Evolutionary conservation across 1,140 invertebrate species (phyloP), one percentile per base, ranked within the genome.

Genomic region (Drosophila guanche): DNA sequence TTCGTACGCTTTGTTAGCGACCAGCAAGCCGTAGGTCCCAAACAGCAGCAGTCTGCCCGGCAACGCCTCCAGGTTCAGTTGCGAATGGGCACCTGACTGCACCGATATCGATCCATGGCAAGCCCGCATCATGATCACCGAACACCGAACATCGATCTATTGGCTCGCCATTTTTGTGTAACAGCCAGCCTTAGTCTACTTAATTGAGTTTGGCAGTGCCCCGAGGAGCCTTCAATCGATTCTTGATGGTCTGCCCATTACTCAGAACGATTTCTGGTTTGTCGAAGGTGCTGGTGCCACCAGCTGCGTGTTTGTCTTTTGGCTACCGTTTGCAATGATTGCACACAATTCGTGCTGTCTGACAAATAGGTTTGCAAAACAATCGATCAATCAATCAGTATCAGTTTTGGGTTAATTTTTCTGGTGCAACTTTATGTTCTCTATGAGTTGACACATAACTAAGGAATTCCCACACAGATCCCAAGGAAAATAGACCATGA

Each of bases 161-260:
- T 81, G 70, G 79, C 79, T 33, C 45, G 57, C 79, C 50, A 75
- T 61, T 69, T 74, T 67, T 51, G 61, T 81, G 78, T 68, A 54
- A 58, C 37, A 69, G 48, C 72, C 41, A 20, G 16, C 16, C 16
- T 20, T 46, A 56, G 56, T 56, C 27, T 48, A 69, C 66, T 69
- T 69, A 68, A 69, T 68, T 66, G 66, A 68, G 50, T 40, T 37
- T 42, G 25, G 62, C 59, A 27, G 14, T 40, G 40, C 27, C 6
- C 54, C 53, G 14, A 50, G 41, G 41, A 23, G 61, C 23, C 33
- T 23, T 43, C 43, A 27, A 42, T 42, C 43, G 20, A 54, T 58
- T 70, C 67, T 51, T 69, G 43, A 58, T 69, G 67, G 40, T 10
- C 53, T 29, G 46, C 22, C 67, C 52, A 70, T 70, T 69, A 70